Conservation (phyloP, 2,113 vertebrate species). For the Camarhynchus parvulus region DNA sequence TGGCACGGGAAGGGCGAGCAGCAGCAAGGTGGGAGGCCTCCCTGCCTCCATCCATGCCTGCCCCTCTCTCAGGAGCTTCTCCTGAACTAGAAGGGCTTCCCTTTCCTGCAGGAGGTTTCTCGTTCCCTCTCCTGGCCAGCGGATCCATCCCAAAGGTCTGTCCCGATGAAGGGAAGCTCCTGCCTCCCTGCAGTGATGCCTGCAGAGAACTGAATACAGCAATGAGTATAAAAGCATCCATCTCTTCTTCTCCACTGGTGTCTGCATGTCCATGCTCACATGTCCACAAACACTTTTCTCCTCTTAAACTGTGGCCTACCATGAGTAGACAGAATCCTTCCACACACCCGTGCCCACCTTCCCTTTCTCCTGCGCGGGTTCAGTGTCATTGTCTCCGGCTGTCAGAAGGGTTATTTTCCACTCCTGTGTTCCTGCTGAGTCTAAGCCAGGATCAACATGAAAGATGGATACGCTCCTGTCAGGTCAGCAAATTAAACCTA, state of each 20-base stretch:
- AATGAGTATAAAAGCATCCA: neutral
- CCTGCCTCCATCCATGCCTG: neutral
- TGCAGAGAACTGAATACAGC: neutral
- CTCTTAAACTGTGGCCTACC: neutral
- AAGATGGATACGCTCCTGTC: neutral
- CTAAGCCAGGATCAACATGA: neutral
- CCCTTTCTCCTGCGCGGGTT: neutral
- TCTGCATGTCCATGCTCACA: neutral
- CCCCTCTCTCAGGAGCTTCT: neutral
- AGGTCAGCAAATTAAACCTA: neutral
- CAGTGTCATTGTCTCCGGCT: neutral
- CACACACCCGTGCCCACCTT: neutral
- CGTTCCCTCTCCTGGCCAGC: neutral
- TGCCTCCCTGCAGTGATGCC: neutral
- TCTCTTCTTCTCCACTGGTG: neutral
- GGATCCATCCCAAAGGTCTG: neutral
- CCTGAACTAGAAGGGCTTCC: neutral
- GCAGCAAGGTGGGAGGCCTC: neutral
- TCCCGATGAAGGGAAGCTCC: neutral
- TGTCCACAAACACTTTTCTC: too few species aligned
- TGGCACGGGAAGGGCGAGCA: neutral
- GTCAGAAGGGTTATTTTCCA: neutral
- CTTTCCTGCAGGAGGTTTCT: neutral
- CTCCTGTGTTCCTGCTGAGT: neutral
- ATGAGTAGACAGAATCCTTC: neutral